phyloP scores from a whole-genome alignment of 2,797 vertebrate genomes.

The Acanthurus leucopareius region DNA sequence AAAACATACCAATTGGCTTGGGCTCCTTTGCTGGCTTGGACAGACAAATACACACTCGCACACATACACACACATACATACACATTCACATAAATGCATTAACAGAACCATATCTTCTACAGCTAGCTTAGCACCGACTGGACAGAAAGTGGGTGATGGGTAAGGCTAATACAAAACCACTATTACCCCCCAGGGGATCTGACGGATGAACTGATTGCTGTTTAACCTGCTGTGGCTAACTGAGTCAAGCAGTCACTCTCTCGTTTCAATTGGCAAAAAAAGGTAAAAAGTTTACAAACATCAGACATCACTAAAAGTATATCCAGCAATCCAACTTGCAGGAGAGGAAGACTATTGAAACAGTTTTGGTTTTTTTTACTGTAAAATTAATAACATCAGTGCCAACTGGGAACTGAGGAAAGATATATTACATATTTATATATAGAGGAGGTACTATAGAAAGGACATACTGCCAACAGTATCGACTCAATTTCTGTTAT shows the following conservation, averaged over 20 bases:
- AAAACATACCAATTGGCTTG: constrained; percentile 77
- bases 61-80: constrained; percentile 38
- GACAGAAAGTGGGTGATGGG: constrained; percentile 60
- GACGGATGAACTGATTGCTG: constrained; percentile 60
- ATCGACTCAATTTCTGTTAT: constrained; percentile 51
- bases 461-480: not conserved
- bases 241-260: constrained; percentile 30
- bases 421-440: constrained; percentile 5
- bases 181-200: constrained; percentile 25
- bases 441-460: constrained; percentile 2
- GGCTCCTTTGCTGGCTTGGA: constrained; percentile 55
- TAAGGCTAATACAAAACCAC: constrained; percentile 49
- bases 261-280: not conserved
- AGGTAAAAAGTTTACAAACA: not conserved
- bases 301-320: not conserved
- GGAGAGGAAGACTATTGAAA: not conserved
- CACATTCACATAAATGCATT: constrained; percentile 53
- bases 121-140: constrained; percentile 56
- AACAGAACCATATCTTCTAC: constrained; percentile 54
- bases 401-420: constrained; percentile 1
- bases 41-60: constrained; percentile 23
- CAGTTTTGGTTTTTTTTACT: not conserved
- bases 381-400: constrained; percentile 44
- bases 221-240: constrained; percentile 66
- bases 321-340: not conserved